Evolutionary conservation across 1,140 invertebrate species (phyloP), one percentile per base, ranked within the genome.

Genomic region (Brachionus angularis): DNA sequence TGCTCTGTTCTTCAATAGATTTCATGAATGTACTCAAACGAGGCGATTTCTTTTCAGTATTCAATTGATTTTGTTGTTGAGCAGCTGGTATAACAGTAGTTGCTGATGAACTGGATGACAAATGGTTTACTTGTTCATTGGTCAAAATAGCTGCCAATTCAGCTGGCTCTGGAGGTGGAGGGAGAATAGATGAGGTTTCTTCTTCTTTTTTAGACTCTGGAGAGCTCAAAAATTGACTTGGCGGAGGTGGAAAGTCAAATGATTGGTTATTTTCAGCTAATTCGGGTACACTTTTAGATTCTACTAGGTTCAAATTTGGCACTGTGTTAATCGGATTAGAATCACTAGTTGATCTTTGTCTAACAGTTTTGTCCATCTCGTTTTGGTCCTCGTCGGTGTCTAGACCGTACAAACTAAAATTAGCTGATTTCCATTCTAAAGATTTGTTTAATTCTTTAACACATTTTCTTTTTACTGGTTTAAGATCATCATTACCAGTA

Each of bases 391-490:
- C 62, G 5, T 67, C 62, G 23, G 8, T 67, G 42, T 67, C 62
- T 25, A 67, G n/a, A 10, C 62, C 62, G 31, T 67, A 67, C 27
- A 67, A 50, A 23, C 62, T 67, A 5, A 67, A 34, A 29, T 67
- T 50, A 46, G 47, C 62, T 23, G 27, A 34, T 33, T 47, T 46
- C n/a, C 39, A 42, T 42, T 10, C n/a, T n/a, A n/a, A n/a, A n/a
- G 39, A 58, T 10, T 27, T 33, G 16, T 31, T 33, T n/a, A 39
- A 2, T 14, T 36, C 21, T 1, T 7, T 39, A 10, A 36, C 53
- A 36, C 53, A 39, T 7, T 36, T 58, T 3, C 53, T 31, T 12
- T 16, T 27, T 8, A 58, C 18, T 0, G 53, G 53, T 36, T 58
- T 34, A 3, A 58, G 33, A 12, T 42, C 21, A 1, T 39, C 53